Evolutionary conservation across 2,888 invertebrate species (phyloP).

Genomic region (Alentia gelatinosa): DNA sequence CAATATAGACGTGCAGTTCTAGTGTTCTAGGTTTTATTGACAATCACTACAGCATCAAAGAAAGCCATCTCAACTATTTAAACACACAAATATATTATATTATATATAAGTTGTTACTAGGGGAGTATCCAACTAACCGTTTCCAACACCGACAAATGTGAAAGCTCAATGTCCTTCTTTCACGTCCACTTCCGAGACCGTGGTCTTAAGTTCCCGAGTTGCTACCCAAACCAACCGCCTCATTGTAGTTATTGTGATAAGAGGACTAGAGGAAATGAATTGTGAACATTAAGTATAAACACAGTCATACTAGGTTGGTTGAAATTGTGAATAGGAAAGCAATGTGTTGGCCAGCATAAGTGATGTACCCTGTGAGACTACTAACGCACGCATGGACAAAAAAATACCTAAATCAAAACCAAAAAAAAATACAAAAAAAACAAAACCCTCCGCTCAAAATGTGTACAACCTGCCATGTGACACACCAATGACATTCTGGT

Average conservation of each 20-base stretch:
- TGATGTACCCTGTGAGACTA: constrained; percentile 43
- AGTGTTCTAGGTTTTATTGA: constrained; percentile 24
- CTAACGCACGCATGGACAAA: constrained; percentile 34
- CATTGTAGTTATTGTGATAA: constrained; percentile 52
- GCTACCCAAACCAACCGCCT: constrained; percentile 46
- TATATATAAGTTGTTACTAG: neutral
- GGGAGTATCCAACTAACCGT: neutral
- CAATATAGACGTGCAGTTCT: neutral
- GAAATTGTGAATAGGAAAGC: constrained; percentile 36
- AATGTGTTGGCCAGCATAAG: neutral
- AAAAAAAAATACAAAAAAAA: neutral
- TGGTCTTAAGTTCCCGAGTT: constrained; percentile 48
- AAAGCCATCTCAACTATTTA: constrained; percentile 1
- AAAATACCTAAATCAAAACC: neutral
- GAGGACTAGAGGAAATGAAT: constrained; percentile 38
- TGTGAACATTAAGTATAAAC: constrained; percentile 28
- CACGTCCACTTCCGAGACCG: constrained; percentile 43
- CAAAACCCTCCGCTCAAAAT: constrained; percentile 11
- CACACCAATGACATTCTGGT: constrained; percentile 30
- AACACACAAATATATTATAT: neutral
- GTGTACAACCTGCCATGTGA: constrained; percentile 49
- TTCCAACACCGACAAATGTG: constrained; percentile 5
- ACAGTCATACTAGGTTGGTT: constrained; percentile 11
- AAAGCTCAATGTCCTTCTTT: constrained; percentile 50
- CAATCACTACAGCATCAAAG: neutral